Percentiles rank a stretch among this genome's conserved stretches.
These are phyloP conservation scores for Tringa solitaria DNA, from an alignment of 2,113 vertebrate genomes.

Conservation along the genomic window DNA sequence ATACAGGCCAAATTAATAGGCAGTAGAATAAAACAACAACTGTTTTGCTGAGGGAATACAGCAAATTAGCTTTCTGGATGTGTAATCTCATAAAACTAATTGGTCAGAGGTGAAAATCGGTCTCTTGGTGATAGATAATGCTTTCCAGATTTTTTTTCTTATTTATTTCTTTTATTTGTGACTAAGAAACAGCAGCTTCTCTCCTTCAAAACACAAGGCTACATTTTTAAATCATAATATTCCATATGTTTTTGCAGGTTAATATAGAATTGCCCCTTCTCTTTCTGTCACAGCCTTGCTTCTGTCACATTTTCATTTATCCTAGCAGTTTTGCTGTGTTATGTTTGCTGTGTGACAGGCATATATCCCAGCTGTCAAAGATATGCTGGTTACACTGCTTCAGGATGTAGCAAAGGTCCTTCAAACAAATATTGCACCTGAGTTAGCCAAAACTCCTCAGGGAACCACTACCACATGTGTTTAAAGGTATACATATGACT, in stretches of 20 bases:
- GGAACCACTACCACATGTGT: not conserved
- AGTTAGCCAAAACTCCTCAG: not conserved
- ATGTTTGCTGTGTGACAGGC: constrained; percentile 6
- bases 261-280: not conserved
- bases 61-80: not conserved
- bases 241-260: not conserved
- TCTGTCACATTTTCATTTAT: not conserved
- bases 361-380: constrained; percentile 19
- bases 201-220: not conserved
- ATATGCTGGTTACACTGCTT: not conserved
- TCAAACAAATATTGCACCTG: not conserved
- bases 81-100: not conserved
- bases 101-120: not conserved
- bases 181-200: not conserved
- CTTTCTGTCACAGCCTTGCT: not conserved
- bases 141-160: not conserved
- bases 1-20: not conserved
- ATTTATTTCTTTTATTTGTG: not conserved
- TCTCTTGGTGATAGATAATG: not conserved
- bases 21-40: not conserved
- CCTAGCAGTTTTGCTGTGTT: not conserved
- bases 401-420: not conserved
- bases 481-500: not conserved
- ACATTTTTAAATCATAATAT: not conserved
- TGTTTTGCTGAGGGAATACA: not conserved